Evolutionary conservation across 2,888 invertebrate species (phyloP).

Genomic region (Ganaspis brasiliensis): DNA sequence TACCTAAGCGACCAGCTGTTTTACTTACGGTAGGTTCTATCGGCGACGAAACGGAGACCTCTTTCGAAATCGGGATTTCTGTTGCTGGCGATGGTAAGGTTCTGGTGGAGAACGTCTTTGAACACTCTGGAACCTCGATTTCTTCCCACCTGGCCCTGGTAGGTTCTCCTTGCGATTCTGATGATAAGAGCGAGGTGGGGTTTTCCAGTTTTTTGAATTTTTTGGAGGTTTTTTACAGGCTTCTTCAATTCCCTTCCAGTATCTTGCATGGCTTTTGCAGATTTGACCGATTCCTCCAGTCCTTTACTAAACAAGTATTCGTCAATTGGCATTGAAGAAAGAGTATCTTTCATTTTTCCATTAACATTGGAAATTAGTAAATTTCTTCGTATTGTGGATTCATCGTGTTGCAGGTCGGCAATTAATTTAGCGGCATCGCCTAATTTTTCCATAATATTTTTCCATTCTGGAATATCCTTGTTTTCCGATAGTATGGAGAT

Average conservation of each 20-base stretch:
- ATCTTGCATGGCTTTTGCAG: constrained; percentile 47
- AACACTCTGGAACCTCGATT: background rate
- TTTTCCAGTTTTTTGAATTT: constrained; percentile 54
- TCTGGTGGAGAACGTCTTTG: background rate
- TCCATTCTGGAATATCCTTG: constrained; percentile 27
- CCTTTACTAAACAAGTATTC: constrained; percentile 52
- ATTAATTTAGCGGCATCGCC: constrained; percentile 51
- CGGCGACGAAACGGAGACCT: background rate
- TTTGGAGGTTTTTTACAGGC: constrained; percentile 9
- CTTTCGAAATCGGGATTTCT: background rate
- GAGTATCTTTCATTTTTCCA: constrained; percentile 48
- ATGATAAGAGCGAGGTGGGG: constrained; percentile 38
- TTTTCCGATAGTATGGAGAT: background rate
- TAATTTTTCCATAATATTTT: constrained; percentile 44
- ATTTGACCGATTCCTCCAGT: constrained; percentile 50
- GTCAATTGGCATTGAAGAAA: constrained; percentile 42
- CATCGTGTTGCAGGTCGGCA: constrained; percentile 54
- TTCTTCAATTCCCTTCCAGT: constrained; percentile 46
- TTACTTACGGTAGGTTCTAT: constrained; percentile 36
- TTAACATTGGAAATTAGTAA: constrained; percentile 51
- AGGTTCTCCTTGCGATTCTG: constrained; percentile 5
- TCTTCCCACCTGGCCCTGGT: constrained; percentile 17
- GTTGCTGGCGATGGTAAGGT: background rate
- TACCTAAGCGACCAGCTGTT: constrained; percentile 33
- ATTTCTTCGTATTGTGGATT: constrained; percentile 53